Percentiles rank a stretch among this genome's conserved stretches.
Conservation (phyloP, 1,140 invertebrate species). For the Plectus sambesii region DNA sequence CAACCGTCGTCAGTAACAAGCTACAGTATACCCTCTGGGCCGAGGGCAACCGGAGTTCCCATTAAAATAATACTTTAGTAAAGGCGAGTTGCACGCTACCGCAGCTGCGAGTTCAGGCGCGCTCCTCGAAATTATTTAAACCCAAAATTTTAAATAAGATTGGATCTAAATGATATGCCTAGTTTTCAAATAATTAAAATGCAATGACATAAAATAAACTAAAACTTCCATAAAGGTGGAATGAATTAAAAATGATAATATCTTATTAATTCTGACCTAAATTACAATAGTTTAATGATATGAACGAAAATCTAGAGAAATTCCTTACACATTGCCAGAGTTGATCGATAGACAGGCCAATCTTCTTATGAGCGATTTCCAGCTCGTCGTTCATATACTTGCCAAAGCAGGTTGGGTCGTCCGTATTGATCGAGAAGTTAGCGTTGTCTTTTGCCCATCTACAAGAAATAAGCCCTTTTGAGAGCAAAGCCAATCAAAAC, state of each 20-base stretch:
- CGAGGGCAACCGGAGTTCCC: too few species aligned
- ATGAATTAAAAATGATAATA: neutral
- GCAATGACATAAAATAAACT: too few species aligned
- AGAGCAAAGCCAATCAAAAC: neutral
- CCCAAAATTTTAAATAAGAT: too few species aligned
- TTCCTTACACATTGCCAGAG: conserved; percentile 51
- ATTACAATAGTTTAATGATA: conserved; percentile 1
- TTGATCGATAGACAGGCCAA: conserved; percentile 51
- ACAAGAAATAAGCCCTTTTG: neutral
- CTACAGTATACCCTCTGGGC: too few species aligned
- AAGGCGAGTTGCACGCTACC: too few species aligned
- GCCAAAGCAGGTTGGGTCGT: conserved; percentile 54
- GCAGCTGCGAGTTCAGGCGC: too few species aligned
- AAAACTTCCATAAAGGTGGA: too few species aligned
- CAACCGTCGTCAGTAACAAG: too few species aligned
- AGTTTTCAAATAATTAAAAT: too few species aligned
- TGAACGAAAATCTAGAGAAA: conserved; percentile 1
- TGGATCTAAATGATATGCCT: too few species aligned
- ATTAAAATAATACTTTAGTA: too few species aligned
- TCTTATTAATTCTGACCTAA: conserved; percentile 11
- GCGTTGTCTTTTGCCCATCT: conserved; percentile 55
- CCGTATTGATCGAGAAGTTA: conserved; percentile 56
- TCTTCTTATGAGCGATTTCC: conserved; percentile 43
- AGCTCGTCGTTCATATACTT: conserved; percentile 52
- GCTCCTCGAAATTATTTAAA: too few species aligned